Evolutionary conservation across 2,888 invertebrate species (phyloP).

Genomic region (Platynereis dumerilii): DNA sequence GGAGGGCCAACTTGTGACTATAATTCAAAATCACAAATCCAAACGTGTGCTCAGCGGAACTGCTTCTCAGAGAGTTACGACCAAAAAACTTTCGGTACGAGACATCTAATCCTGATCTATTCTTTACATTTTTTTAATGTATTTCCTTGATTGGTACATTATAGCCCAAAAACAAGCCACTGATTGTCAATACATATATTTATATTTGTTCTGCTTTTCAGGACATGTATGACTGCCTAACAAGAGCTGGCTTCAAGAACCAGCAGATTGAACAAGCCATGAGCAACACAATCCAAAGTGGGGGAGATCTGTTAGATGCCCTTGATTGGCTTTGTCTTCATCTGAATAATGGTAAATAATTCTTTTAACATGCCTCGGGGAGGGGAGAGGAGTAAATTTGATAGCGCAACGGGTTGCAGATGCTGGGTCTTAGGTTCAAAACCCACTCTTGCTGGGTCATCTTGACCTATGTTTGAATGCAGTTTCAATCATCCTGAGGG

Average conservation of each 20-base stretch:
- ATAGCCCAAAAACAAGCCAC: no score
- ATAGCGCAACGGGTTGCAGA: no score
- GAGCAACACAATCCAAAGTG: conserved; percentile 50
- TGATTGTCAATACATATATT: no score
- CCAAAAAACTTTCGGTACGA: conserved; percentile 36
- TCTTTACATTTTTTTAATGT: no score
- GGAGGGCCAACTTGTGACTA: conserved; percentile 29
- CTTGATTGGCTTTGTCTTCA: conserved; percentile 62
- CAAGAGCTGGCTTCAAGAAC: conserved; percentile 53
- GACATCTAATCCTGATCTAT: not conserved
- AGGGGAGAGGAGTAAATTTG: no score
- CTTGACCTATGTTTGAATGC: no score
- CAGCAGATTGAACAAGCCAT: conserved; percentile 57
- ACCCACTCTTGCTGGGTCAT: no score
- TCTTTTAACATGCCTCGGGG: no score
- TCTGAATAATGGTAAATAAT: conserved; percentile 50
- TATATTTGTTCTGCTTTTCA: conserved; percentile 34
- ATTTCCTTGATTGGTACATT: no score
- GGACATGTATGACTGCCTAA: conserved; percentile 56
- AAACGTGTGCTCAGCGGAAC: conserved; percentile 1
- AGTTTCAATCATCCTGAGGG: no score
- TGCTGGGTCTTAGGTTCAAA: no score
- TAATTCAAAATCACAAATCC: conserved; percentile 29
- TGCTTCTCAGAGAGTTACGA: conserved; percentile 31
- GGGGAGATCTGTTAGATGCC: conserved; percentile 58